Percentiles rank a stretch among this genome's conserved stretches.
Evolutionary conservation across 2,113 vertebrate species (phyloP).

Genomic region (Mionectes macconnelli): DNA sequence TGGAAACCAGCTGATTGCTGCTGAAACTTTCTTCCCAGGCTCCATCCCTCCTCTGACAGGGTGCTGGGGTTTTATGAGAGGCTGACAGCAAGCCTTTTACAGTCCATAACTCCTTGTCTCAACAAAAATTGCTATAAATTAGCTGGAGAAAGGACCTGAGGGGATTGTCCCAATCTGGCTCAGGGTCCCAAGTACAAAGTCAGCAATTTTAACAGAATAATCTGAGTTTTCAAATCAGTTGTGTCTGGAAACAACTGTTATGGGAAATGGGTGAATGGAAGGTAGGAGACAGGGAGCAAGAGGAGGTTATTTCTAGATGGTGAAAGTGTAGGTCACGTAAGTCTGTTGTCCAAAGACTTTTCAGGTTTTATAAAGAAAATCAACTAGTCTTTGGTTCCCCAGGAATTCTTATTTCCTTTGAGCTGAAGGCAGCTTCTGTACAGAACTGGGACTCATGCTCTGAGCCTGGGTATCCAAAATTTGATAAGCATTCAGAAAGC

Average conservation of each 20-base stretch:
- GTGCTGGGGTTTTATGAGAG: slow-evolving; percentile 77
- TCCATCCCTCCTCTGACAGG: slow-evolving; percentile 59
- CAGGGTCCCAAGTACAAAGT: slow-evolving; percentile 23
- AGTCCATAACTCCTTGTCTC: slow-evolving; percentile 82
- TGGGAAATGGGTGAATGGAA: slow-evolving; percentile 19
- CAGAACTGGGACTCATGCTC: neutral
- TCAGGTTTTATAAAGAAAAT: slow-evolving; percentile 1
- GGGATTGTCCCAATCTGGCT: slow-evolving; percentile 49
- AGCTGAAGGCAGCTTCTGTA: neutral
- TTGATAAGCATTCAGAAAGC: neutral
- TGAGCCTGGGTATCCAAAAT: neutral
- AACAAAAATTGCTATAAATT: slow-evolving; percentile 80
- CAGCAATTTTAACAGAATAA: slow-evolving; percentile 56
- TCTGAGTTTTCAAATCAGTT: slow-evolving; percentile 51
- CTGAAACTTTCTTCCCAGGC: slow-evolving; percentile 55
- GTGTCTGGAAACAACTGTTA: slow-evolving; percentile 38
- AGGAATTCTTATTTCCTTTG: neutral
- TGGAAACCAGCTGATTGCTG: slow-evolving; percentile 80
- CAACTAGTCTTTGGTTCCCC: neutral
- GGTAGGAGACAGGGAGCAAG: neutral
- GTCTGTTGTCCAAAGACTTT: neutral
- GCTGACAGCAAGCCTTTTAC: slow-evolving; percentile 82
- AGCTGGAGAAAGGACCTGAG: slow-evolving; percentile 64
- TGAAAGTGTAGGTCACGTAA: neutral
- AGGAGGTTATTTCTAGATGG: slow-evolving; percentile 19